Evolutionary conservation across 2,113 vertebrate species (phyloP).

Genomic region (Agapornis roseicollis): DNA sequence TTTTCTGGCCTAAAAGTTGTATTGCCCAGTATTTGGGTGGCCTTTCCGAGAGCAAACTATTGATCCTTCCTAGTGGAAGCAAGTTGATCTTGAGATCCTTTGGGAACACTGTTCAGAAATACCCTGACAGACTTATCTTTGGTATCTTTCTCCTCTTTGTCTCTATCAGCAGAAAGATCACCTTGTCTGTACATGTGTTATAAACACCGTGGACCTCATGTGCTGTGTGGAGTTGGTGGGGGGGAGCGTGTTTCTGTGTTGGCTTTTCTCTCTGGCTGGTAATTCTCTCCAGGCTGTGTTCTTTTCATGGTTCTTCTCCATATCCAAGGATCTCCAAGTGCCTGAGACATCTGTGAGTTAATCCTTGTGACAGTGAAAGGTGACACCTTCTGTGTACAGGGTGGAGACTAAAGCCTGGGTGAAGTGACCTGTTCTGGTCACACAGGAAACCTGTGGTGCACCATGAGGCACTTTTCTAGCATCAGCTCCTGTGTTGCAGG

Average conservation of each 20-base stretch:
- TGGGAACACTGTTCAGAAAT: constrained; percentile 52
- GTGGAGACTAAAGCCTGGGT: not conserved
- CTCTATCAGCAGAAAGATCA: constrained; percentile 41
- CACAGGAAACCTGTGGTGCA: not conserved
- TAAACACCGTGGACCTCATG: not conserved
- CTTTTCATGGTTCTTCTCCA: not conserved
- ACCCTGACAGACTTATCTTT: not conserved
- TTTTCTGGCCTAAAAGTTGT: constrained; percentile 8
- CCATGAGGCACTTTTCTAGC: not conserved
- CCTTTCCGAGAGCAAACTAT: constrained; percentile 8
- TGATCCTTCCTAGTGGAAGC: constrained; percentile 64
- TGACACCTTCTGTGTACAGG: not conserved
- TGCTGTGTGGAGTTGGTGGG: not conserved
- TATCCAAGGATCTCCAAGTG: not conserved
- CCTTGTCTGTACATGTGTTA: constrained; percentile 32
- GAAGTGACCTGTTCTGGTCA: not conserved
- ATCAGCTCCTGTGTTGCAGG: not conserved
- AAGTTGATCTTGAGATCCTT: constrained; percentile 53
- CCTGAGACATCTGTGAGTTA: not conserved
- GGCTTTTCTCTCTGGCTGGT: not conserved
- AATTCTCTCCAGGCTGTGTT: not conserved
- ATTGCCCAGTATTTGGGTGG: constrained; percentile 57
- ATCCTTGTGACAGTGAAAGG: not conserved
- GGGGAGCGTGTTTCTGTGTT: accelerated
- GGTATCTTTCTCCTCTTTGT: constrained; percentile 29